phyloP scores from a whole-genome alignment of 2,888 invertebrate genomes.

The Portevinia maculata region DNA sequence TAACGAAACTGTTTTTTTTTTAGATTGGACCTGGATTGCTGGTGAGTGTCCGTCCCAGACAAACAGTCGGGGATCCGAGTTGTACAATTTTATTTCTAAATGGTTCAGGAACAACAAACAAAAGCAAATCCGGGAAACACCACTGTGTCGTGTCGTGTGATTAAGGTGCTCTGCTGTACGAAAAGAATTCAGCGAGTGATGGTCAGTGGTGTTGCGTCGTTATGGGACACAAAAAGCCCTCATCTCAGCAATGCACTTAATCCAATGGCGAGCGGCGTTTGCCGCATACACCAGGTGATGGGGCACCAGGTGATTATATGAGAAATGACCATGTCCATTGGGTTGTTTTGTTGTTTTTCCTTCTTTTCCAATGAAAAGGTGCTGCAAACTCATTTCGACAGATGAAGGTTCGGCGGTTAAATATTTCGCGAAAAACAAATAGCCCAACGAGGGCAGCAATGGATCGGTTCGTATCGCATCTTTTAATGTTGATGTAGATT shows the following conservation, averaged over 20 bases:
- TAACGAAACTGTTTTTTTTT: conserved; percentile 28
- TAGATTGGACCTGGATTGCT: not conserved
- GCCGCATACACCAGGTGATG: conserved; percentile 63
- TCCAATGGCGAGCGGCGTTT: conserved; percentile 13
- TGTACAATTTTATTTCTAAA: conserved; percentile 68
- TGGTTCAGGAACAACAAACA: conserved; percentile 47
- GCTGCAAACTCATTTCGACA: conserved; percentile 19
- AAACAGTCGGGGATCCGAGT: conserved; percentile 63
- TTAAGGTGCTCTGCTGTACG: conserved; percentile 39
- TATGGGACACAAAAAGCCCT: conserved; percentile 36
- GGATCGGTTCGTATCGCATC: conserved; percentile 41
- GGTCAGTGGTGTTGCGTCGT: not conserved
- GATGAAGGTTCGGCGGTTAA: conserved; percentile 60
- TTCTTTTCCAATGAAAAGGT: not conserved
- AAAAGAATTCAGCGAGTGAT: conserved; percentile 27
- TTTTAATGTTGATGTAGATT: conserved; percentile 23
- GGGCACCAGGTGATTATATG: conserved; percentile 72
- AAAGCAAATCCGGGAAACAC: conserved; percentile 55
- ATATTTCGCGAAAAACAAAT: conserved; percentile 65
- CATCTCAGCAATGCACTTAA: conserved; percentile 36
- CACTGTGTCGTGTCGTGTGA: conserved; percentile 62
- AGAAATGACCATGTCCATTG: conserved; percentile 58
- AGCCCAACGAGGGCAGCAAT: conserved; percentile 17
- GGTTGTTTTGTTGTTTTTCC: conserved; percentile 40
- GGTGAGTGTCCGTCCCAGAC: conserved; percentile 35